phyloP scores from a whole-genome alignment of 2,113 vertebrate genomes.

The Mesitornis unicolor region DNA sequence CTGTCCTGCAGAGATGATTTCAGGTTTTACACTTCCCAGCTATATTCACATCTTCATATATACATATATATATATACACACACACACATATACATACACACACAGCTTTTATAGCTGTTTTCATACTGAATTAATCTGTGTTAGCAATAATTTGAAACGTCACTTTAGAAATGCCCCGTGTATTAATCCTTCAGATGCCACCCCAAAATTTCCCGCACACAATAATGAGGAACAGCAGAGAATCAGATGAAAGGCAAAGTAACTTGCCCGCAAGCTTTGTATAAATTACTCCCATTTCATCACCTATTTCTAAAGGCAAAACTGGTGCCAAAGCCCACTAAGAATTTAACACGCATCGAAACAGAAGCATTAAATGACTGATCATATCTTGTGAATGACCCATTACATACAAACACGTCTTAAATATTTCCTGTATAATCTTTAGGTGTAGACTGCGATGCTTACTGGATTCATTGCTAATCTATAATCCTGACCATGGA shows the following conservation, averaged over 20 bases:
- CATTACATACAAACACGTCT: background rate
- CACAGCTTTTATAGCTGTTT: rapidly evolving
- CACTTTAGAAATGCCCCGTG: background rate
- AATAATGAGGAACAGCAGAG: background rate
- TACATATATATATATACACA: rapidly evolving
- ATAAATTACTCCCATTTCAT: background rate
- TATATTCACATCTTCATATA: rapidly evolving
- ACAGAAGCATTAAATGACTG: background rate
- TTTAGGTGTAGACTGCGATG: background rate
- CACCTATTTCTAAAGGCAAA: background rate
- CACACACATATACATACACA: background rate
- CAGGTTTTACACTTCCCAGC: background rate
- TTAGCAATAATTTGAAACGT: background rate
- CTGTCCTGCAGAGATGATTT: background rate
- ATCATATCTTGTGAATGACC: background rate
- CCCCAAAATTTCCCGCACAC: background rate
- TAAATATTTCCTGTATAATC: background rate
- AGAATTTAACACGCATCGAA: background rate
- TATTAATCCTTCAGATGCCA: background rate
- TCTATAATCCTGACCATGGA: background rate
- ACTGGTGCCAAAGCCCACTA: background rate
- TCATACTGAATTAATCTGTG: background rate
- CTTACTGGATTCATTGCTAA: background rate
- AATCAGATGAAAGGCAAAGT: background rate
- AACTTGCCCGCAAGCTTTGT: background rate